Evolutionary conservation across 2,888 invertebrate genomes (phyloP), one percentile per base, ranked within the genome.

Genomic region (Tetanocera ferruginea): DNA sequence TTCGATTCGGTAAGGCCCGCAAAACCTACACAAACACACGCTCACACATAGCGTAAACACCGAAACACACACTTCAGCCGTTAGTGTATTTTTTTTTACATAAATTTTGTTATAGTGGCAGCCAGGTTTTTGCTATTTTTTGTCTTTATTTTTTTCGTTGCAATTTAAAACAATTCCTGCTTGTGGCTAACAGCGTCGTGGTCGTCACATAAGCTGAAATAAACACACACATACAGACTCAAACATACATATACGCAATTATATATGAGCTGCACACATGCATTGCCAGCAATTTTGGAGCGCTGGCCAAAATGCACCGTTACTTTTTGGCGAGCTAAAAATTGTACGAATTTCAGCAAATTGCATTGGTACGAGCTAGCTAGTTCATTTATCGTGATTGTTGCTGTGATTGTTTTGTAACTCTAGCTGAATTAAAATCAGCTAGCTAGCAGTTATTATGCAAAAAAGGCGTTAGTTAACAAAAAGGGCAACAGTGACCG

Each of bases 1-100:
- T 67, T 67, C 23, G 62, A 76, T 79, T 77, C n/a, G 77, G 77
- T 60, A 77, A 57, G 64, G 71, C 52, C 62, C 37, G 72, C 69
- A 73, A 60, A 60, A 62, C 60, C 37, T 37, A 66, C 52, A 25
- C 57, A 28, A 60, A 76, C 57, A 76, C 66, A 60, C 60, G 8
- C 64, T 34, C 43, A 17, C 69, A 34, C 19, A 60, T 55, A 73
- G 49, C 62, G n/a, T n/a, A n/a, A n/a, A n/a, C n/a, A n/a, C n/a
- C n/a, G n/a, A n/a, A n/a, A n/a, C n/a, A n/a, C 17, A 17, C 19
- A 17, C 6, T 67, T 43, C 19, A 43, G 67, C 23, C 43, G 69
- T 69, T 69, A 23, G 37, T 69, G 66, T 28, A 5, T 28, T 37
- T 66, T n/a, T 43, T 66, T 66, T 19, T 69, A 23, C 23, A 28